These are phyloP conservation scores for Embidobia sp. DNA, from an alignment of 2,888 invertebrate genomes.

Conservation along the genomic window DNA sequence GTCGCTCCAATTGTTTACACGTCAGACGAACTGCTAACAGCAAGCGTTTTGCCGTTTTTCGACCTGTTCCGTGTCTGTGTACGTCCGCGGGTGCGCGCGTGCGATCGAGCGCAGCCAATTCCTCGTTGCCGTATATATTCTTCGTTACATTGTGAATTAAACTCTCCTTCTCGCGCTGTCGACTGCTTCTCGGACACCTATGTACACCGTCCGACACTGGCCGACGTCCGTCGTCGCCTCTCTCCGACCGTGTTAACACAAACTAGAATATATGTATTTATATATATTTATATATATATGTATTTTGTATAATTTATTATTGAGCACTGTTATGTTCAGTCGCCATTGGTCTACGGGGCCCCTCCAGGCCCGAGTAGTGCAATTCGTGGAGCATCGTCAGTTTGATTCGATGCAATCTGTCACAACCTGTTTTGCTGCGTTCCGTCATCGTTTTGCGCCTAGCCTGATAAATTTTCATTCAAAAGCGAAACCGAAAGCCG, in stretches of 20 bases:
- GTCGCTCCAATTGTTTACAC: no score
- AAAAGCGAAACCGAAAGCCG: not conserved
- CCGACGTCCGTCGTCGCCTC: slow-evolving; percentile 2
- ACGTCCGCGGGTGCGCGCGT: no score
- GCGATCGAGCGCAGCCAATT: no score
- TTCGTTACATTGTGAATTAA: no score
- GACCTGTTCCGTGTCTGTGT: no score
- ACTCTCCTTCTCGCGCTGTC: no score
- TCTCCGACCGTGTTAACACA: slow-evolving; percentile 54
- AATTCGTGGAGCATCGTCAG: slow-evolving; percentile 58
- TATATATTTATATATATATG: slow-evolving; percentile 45
- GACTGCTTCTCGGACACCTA: slow-evolving; percentile 42
- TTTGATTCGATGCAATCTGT: slow-evolving; percentile 63
- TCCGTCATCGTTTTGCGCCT: slow-evolving; percentile 7
- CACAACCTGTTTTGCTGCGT: slow-evolving; percentile 55
- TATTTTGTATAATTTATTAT: slow-evolving; percentile 64
- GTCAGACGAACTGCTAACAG: no score
- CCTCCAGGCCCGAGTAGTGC: slow-evolving; percentile 36
- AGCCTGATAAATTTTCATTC: not conserved
- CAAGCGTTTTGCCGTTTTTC: no score
- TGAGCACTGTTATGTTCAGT: slow-evolving; percentile 66
- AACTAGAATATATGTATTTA: slow-evolving; percentile 61
- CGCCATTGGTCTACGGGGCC: slow-evolving; percentile 58
- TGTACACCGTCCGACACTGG: slow-evolving; percentile 41
- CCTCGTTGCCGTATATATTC: no score